phyloP scores from a whole-genome alignment of 2,113 vertebrate genomes.

The Plestiodon gilberti region DNA sequence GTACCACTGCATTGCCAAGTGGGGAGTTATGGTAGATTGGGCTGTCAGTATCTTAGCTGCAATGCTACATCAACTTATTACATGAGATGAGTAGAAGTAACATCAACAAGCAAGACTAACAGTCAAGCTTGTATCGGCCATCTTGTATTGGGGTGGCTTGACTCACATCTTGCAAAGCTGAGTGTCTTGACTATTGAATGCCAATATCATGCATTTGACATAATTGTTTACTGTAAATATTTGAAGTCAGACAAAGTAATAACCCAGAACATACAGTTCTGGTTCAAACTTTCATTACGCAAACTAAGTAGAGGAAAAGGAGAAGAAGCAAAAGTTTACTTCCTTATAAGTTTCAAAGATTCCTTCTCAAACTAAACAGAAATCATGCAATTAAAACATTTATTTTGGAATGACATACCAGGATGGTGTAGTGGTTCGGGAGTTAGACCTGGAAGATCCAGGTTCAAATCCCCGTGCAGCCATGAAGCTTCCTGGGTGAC shows the following conservation, averaged over 20 bases:
- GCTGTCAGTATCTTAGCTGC: too few relatives aligned
- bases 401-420: accelerated
- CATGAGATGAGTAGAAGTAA: constrained; percentile 1
- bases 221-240: background rate
- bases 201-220: background rate
- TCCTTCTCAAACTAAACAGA: background rate
- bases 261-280: background rate
- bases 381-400: background rate
- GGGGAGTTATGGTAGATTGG: too few relatives aligned
- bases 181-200: background rate
- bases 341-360: background rate
- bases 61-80: background rate
- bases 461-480: too few relatives aligned
- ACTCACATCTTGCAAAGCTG: background rate
- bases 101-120: background rate
- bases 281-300: background rate
- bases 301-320: background rate
- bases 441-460: too few relatives aligned
- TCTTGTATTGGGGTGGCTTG: background rate
- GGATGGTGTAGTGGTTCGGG: too few relatives aligned
- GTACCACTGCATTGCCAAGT: too few relatives aligned
- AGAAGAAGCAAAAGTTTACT: background rate
- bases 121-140: background rate
- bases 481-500: too few relatives aligned
- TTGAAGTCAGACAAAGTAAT: background rate